Evolutionary conservation across 2,797 vertebrate genomes (phyloP).

Genomic region (Aplochiton taeniatus): DNA sequence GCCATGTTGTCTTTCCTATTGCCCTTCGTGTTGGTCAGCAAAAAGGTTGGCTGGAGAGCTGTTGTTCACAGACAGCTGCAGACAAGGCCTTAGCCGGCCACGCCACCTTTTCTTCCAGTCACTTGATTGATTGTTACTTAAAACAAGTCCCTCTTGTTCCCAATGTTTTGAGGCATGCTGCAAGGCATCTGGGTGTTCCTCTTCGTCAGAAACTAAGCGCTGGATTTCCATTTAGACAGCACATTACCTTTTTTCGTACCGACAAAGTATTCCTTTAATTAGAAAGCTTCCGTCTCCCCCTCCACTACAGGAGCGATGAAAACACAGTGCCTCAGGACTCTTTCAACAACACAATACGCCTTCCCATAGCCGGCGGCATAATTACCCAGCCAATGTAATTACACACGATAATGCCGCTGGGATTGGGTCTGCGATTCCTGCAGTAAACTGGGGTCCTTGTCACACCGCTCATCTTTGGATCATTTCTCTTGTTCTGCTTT

Average conservation of each 20-base stretch:
- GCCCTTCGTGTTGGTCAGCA: too few relatives aligned
- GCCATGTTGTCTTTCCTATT: background rate
- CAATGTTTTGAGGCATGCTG: constrained; percentile 17
- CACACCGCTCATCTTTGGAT: constrained; percentile 57
- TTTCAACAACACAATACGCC: constrained; percentile 62
- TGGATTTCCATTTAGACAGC: constrained; percentile 74
- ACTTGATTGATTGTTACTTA: constrained; percentile 67
- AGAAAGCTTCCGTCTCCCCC: constrained; percentile 49
- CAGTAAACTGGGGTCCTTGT: constrained; percentile 66
- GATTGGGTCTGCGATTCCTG: constrained; percentile 66
- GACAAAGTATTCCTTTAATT: constrained; percentile 70
- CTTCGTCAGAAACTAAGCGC: constrained; percentile 55
- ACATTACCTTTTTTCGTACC: constrained; percentile 55
- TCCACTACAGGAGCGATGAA: constrained; percentile 36
- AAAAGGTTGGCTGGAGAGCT: constrained; percentile 24
- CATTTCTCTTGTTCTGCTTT: constrained; percentile 60
- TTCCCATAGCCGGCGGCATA: constrained; percentile 63
- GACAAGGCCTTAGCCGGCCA: constrained; percentile 3
- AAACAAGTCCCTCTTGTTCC: constrained; percentile 42
- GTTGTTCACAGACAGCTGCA: constrained; percentile 13
- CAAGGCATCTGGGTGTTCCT: constrained; percentile 51
- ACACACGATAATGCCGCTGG: constrained; percentile 64
- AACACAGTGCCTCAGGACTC: constrained; percentile 61
- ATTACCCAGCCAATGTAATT: constrained; percentile 77
- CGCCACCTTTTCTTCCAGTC: too few relatives aligned